A percentile compares a stretch with the other conserved stretches of the same genome.
Conservation (phyloP, 2,888 invertebrate genomes). For the Hydroisotoma schaefferi region DNA sequence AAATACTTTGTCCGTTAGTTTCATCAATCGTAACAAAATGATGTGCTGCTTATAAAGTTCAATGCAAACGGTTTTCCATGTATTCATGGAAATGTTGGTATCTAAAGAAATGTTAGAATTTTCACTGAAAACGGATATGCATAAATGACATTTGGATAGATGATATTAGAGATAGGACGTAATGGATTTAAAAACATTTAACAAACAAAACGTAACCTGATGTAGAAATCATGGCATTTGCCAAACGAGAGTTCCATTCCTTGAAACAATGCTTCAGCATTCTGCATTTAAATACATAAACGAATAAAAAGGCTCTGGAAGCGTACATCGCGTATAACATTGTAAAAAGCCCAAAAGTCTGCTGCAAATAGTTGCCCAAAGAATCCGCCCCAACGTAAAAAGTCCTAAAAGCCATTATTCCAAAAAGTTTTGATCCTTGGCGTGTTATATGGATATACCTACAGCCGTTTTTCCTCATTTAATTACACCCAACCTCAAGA, state of each 20-base stretch:
- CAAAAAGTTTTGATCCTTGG: conserved; percentile 27
- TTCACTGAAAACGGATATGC: too few relatives aligned
- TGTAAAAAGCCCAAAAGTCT: conserved; percentile 21
- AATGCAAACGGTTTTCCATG: conserved; percentile 16
- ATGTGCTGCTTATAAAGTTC: conserved; percentile 29
- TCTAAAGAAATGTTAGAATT: too few relatives aligned
- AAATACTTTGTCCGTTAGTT: conserved; percentile 33
- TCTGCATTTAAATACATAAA: conserved; percentile 34
- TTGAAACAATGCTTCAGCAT: conserved; percentile 17
- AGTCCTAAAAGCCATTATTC: conserved; percentile 20
- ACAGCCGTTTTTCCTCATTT: neutral
- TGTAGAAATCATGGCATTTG: too few relatives aligned
- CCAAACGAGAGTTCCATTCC: conserved; percentile 18
- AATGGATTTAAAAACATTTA: too few relatives aligned
- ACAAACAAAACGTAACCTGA: too few relatives aligned
- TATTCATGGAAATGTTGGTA: too few relatives aligned
- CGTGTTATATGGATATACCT: conserved; percentile 21
- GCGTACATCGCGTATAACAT: conserved; percentile 38
- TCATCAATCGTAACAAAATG: conserved; percentile 21
- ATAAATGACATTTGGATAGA: too few relatives aligned
- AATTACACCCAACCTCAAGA: neutral
- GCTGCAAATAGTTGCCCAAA: neutral
- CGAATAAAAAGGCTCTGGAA: conserved; percentile 29
- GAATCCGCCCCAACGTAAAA: conserved; percentile 2
- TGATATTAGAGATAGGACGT: too few relatives aligned